Conservation (phyloP, 2,888 invertebrate genomes). For the Dasypogon diadema region DNA sequence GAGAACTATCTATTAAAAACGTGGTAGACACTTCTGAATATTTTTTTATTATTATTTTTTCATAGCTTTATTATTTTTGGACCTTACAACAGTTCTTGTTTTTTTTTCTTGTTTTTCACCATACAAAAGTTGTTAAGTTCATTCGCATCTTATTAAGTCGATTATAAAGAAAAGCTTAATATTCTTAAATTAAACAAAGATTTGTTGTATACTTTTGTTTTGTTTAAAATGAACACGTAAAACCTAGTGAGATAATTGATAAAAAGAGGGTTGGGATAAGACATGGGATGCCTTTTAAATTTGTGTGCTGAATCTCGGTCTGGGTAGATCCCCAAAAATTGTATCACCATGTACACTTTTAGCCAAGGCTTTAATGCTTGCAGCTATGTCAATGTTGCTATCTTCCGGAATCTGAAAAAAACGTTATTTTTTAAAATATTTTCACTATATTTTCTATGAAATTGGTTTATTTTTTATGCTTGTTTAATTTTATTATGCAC, state of each 20-base stretch:
- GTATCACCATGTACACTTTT: constrained; percentile 89
- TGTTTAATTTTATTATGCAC: too few species aligned
- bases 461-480: background rate
- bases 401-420: constrained; percentile 65
- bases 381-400: constrained; percentile 85
- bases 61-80: constrained; percentile 17
- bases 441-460: background rate
- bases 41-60: background rate
- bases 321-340: constrained; percentile 88
- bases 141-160: background rate
- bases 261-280: constrained; percentile 23
- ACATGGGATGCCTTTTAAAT: constrained; percentile 71
- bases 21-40: background rate
- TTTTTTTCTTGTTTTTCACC: background rate
- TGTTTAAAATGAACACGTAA: constrained; percentile 44
- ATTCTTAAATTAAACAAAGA: constrained; percentile 27
- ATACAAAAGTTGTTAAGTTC: constrained; percentile 13
- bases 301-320: constrained; percentile 86
- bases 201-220: constrained; percentile 27
- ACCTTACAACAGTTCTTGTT: background rate
- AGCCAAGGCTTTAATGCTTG: constrained; percentile 92
- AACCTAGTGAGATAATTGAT: constrained; percentile 44
- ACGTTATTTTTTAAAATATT: background rate
- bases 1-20: constrained; percentile 2
- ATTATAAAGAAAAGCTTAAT: constrained; percentile 28